These are phyloP conservation scores for Oegoconia quadripuncta DNA, from an alignment of 2,888 invertebrate genomes.

Conservation along the genomic window DNA sequence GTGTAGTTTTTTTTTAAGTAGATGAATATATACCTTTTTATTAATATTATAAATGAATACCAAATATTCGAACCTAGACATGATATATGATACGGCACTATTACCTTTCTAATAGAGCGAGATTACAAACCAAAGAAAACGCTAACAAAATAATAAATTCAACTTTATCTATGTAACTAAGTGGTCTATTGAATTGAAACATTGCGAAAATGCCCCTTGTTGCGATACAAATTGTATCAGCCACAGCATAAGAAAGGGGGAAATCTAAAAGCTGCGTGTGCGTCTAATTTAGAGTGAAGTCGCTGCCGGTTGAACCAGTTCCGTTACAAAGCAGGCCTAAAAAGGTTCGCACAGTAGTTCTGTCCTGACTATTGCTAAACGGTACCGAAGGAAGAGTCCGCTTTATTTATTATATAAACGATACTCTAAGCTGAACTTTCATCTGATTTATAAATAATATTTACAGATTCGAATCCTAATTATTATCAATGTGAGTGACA, in stretches of 20 bases:
- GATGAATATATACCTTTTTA: too few relatives aligned
- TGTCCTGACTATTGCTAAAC: constrained; percentile 20
- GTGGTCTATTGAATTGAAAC: constrained; percentile 59
- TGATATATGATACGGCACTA: neutral
- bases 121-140: constrained; percentile 25
- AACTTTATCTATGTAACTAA: constrained; percentile 43
- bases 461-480: too few relatives aligned
- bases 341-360: constrained; percentile 40
- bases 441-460: too few relatives aligned
- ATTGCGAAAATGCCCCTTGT: constrained; percentile 64
- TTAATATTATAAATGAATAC: too few relatives aligned
- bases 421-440: too few relatives aligned
- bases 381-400: constrained; percentile 21
- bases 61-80: too few relatives aligned
- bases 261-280: constrained; percentile 42
- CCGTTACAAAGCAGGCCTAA: constrained; percentile 53
- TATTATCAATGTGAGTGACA: too few relatives aligned
- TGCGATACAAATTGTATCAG: constrained; percentile 61
- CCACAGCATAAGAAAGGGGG: constrained; percentile 55
- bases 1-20: too few relatives aligned
- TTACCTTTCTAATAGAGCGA: neutral
- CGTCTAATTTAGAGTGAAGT: constrained; percentile 54
- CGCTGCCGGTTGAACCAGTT: constrained; percentile 52
- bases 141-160: constrained; percentile 46
- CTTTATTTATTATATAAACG: too few relatives aligned